A percentile compares a stretch with the other conserved stretches of the same genome.
These are phyloP conservation scores for Philopedon plagiatum DNA, from an alignment of 2,888 invertebrate species.

Conservation along the genomic window DNA sequence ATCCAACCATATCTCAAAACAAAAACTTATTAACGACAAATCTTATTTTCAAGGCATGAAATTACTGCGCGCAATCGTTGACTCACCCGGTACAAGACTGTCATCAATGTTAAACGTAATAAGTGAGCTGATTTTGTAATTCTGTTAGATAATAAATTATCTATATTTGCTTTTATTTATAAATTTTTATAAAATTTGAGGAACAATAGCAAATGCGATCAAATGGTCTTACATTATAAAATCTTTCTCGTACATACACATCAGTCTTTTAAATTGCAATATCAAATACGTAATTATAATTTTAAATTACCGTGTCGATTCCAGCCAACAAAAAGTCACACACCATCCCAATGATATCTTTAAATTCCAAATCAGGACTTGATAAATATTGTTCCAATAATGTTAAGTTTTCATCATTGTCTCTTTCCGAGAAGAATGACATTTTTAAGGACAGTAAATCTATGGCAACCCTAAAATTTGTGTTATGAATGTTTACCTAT, in stretches of 20 bases:
- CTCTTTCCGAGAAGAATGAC: conserved; percentile 68
- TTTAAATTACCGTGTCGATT: conserved; percentile 81
- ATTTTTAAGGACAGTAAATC: conserved; percentile 76
- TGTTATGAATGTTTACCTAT: background rate
- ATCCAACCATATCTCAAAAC: no score
- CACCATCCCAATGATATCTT: conserved; percentile 87
- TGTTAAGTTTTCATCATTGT: conserved; percentile 55
- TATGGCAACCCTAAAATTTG: conserved; percentile 73
- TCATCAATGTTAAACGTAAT: no score
- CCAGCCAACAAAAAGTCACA: conserved; percentile 89
- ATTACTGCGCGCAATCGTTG: no score
- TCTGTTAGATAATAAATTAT: no score
- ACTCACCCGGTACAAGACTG: no score
- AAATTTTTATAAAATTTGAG: no score
- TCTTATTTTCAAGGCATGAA: no score
- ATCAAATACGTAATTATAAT: background rate
- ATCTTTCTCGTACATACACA: no score
- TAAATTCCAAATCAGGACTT: conserved; percentile 79
- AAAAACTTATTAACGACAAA: no score
- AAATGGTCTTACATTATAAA: background rate
- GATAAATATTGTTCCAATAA: conserved; percentile 80
- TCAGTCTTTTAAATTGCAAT: conserved; percentile 25
- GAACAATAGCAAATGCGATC: no score
- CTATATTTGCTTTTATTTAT: no score
- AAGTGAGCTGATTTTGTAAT: no score